Conservation (phyloP, 2,113 vertebrate species). For the Lipophrys pholis region DNA sequence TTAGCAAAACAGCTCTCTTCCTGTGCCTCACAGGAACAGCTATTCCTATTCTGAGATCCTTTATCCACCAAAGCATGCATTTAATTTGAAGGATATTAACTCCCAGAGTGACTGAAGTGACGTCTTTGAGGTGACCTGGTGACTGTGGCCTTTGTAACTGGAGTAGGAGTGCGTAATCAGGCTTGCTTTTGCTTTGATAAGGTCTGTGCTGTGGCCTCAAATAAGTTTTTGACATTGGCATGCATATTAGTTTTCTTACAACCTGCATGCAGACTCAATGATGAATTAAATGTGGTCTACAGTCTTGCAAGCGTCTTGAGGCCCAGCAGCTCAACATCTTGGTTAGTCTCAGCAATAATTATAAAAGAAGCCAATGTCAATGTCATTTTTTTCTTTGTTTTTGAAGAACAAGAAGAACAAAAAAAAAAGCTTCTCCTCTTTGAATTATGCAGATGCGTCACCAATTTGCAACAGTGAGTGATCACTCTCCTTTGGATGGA, state of each 20-base stretch:
- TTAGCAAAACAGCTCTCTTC: conserved; percentile 67
- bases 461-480: too few species aligned
- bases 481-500: too few species aligned
- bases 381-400: too few species aligned
- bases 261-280: background rate
- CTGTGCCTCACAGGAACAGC: conserved; percentile 51
- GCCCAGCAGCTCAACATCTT: too few species aligned
- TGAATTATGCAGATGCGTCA: too few species aligned
- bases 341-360: too few species aligned
- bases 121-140: conserved; percentile 34
- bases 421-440: too few species aligned
- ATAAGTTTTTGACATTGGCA: background rate
- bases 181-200: background rate
- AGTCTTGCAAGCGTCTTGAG: background rate
- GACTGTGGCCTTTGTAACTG: conserved; percentile 33
- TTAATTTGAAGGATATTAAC: conserved; percentile 44
- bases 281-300: background rate
- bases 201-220: background rate
- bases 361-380: too few species aligned
- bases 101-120: background rate
- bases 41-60: conserved; percentile 40
- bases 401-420: too few species aligned
- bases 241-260: conserved; percentile 5
- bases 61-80: conserved; percentile 22
- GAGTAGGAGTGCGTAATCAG: conserved; percentile 10